Evolutionary conservation across 2,113 vertebrate species (phyloP).

Genomic region (Thermophis baileyi): DNA sequence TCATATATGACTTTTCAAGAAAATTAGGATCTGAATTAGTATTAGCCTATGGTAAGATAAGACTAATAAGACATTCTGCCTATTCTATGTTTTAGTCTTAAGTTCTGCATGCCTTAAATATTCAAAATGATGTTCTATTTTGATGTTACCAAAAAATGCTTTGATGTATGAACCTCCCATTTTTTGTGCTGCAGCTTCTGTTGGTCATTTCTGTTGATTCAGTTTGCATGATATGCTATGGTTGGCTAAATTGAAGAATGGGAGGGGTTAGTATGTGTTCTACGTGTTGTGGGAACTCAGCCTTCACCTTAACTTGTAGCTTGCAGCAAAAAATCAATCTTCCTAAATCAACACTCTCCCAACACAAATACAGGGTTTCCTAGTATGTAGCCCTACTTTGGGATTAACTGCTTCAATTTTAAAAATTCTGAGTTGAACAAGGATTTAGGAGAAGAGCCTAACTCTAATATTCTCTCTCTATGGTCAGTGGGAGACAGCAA

Average conservation of each 20-base stretch:
- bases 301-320: neutral
- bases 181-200: neutral
- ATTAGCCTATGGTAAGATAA: neutral
- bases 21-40: neutral
- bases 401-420: neutral
- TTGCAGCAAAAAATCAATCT: neutral
- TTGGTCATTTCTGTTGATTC: neutral
- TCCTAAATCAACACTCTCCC: neutral
- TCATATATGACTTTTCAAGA: neutral
- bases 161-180: neutral
- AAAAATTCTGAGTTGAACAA: neutral
- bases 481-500: neutral
- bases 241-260: neutral
- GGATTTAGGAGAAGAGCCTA: neutral
- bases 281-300: neutral
- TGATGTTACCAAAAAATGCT: neutral
- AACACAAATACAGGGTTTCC: neutral
- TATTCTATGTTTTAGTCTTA: neutral
- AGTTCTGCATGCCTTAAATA: neutral
- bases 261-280: neutral
- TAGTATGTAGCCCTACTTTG: neutral
- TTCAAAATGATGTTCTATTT: neutral
- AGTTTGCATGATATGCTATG: neutral
- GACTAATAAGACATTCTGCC: neutral
- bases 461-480: neutral